These are phyloP conservation scores for Porites lobata DNA, from an alignment of 92 coral and sea anemone species.

Conservation along the genomic window DNA sequence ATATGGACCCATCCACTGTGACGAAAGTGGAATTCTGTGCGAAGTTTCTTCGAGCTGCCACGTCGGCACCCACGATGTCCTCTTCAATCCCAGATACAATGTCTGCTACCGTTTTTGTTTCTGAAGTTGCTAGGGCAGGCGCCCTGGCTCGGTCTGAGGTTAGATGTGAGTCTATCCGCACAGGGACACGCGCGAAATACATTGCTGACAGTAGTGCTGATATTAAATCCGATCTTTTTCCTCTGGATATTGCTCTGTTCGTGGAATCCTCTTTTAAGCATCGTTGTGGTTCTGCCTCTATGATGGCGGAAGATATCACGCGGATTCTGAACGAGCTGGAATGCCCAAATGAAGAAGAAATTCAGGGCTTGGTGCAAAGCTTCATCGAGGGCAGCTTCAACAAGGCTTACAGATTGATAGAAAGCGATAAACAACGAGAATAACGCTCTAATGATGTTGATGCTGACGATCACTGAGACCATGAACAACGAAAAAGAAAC, in stretches of 20 bases:
- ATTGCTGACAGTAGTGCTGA: slow-evolving; percentile 12
- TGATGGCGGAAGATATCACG: slow-evolving; percentile 24
- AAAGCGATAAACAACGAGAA: too few relatives aligned
- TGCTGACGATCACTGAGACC: too few relatives aligned
- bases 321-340: slow-evolving; percentile 18
- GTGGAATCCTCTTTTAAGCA: slow-evolving; percentile 28
- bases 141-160: slow-evolving; percentile 28
- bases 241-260: slow-evolving; percentile 27
- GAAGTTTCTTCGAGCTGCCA: slow-evolving; percentile 19
- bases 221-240: slow-evolving; percentile 13
- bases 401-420: too few relatives aligned
- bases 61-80: slow-evolving; percentile 28
- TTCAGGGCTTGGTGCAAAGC: too few relatives aligned
- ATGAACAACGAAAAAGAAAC: too few relatives aligned
- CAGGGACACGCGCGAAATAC: slow-evolving; percentile 36
- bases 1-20: slow-evolving; percentile 9
- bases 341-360: slow-evolving; percentile 1
- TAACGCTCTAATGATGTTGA: too few relatives aligned
- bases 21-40: slow-evolving; percentile 41
- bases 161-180: neutral
- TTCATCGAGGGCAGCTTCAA: too few relatives aligned
- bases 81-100: neutral
- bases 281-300: slow-evolving; percentile 28
- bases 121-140: slow-evolving; percentile 35
- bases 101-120: too few relatives aligned